Base-by-base conservation (phyloP, 2,888 invertebrate species). In the Didymodactylos carnosus region DNA sequence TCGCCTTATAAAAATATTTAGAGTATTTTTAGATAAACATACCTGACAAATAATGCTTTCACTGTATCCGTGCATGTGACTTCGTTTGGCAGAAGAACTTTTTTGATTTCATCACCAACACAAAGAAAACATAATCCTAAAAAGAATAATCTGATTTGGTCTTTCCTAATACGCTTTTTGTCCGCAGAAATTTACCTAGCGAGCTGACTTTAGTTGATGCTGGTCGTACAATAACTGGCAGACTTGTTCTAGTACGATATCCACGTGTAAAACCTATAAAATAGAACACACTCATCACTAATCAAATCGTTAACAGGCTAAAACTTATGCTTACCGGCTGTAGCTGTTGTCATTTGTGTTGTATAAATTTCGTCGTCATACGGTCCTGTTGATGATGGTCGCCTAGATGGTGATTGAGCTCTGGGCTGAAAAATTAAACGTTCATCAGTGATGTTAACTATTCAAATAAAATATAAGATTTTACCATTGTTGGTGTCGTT, bases 41-140 rank as follows among this genome's bases (percentile, higher is more conserved):
- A 80, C 75, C 94, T 87, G 41, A 95, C 94, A 84, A 95, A 95
- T 73, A 95, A 87, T 3, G 94, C 94, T 81, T 92, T 91, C 70
- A 95, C 94, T 1, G 94, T 95, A 84, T 94, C 94, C 81, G 95
- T 89, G 70, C 93, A 92, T 39, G 94, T 94, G 78, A 95, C 92
- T 86, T 95, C 94, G 83, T 94, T 94, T n/a, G 95, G 95, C 76
- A 95, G 87, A 69, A 94, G 86, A 13, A 94, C 93, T 79, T 94
- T 88, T 85, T 95, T 95, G 69, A 95, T 95, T 86, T 95, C 94
- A 81, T 89, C 92, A 78, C 93, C 88, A 84, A 91, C 94, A 83
- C 94, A 94, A 77, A 95, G 87, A 85, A 94, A 93, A 78, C 93
- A 93, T 82, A 93, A 86, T 77, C 93, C 92, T 91, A 81, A 73